These are phyloP conservation scores for Smittia aterrima DNA, from an alignment of 2,888 invertebrate species.

Conservation along the genomic window DNA sequence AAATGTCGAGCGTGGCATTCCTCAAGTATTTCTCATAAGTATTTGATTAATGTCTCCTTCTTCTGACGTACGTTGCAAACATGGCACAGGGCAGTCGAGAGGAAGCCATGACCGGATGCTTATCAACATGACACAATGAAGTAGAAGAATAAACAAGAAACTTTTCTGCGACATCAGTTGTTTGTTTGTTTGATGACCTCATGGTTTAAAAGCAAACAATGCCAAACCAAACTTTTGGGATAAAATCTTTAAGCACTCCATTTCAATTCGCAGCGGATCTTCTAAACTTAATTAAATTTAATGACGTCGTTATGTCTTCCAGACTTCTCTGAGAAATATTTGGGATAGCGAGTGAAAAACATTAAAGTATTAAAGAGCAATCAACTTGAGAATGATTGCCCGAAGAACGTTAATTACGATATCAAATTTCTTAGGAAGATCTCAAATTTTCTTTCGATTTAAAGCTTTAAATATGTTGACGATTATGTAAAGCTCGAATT, in stretches of 20 bases:
- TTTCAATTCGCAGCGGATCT: neutral
- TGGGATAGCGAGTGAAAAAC: no score
- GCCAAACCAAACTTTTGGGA: no score
- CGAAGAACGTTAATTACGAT: no score
- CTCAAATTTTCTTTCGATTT: no score
- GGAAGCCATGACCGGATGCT: neutral
- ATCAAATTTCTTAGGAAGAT: no score
- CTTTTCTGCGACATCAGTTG: neutral
- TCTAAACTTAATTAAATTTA: slow-evolving; percentile 21
- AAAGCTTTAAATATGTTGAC: no score
- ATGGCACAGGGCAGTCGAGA: neutral
- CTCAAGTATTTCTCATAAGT: neutral
- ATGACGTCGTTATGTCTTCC: slow-evolving; percentile 6
- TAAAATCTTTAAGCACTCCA: no score
- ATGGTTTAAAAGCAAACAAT: neutral
- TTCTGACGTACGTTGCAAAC: neutral
- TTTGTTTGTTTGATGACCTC: neutral
- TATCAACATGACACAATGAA: neutral
- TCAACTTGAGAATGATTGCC: no score
- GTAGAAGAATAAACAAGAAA: neutral
- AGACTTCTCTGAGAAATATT: no score
- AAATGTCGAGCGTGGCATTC: neutral
- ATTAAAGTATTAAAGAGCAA: no score
- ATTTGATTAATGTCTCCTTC: neutral
- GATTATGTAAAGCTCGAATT: no score